Evolutionary conservation across 1,140 invertebrate genomes (phyloP).

Genomic region (Pseudoatta argentina): DNA sequence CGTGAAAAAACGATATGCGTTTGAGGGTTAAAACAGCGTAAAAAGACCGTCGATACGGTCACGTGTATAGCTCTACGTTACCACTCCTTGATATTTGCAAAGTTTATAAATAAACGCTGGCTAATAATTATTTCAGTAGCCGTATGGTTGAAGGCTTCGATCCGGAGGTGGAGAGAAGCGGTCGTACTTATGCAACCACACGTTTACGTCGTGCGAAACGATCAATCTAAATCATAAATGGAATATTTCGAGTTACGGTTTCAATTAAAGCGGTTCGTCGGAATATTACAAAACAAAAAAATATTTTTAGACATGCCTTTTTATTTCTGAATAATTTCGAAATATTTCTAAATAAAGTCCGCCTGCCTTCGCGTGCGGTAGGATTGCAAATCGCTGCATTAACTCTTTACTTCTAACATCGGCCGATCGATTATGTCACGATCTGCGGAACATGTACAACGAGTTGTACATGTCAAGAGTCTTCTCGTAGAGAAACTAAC

Average conservation of each 20-base stretch:
- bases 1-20: constrained; percentile 59
- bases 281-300: not conserved
- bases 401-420: constrained; percentile 18
- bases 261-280: not conserved
- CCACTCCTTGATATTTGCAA: constrained; percentile 67
- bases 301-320: not conserved
- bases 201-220: not conserved
- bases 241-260: not conserved
- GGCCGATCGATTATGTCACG: constrained; percentile 29
- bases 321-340: not conserved
- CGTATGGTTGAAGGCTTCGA: constrained; percentile 63
- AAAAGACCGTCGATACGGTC: constrained; percentile 55
- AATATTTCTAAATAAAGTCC: not conserved
- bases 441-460: constrained; percentile 17
- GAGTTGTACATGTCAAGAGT: not conserved
- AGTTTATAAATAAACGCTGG: constrained; percentile 67
- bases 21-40: constrained; percentile 53
- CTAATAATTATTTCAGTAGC: constrained; percentile 70
- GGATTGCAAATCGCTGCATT: constrained; percentile 6
- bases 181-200: constrained; percentile 44
- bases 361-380: not conserved
- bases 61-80: constrained; percentile 53
- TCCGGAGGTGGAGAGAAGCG: constrained; percentile 45
- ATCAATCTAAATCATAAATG: not conserved
- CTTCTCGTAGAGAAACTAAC: not conserved